These are phyloP conservation scores for Gallinago media DNA, from an alignment of 2,113 vertebrate genomes.

Conservation along the genomic window DNA sequence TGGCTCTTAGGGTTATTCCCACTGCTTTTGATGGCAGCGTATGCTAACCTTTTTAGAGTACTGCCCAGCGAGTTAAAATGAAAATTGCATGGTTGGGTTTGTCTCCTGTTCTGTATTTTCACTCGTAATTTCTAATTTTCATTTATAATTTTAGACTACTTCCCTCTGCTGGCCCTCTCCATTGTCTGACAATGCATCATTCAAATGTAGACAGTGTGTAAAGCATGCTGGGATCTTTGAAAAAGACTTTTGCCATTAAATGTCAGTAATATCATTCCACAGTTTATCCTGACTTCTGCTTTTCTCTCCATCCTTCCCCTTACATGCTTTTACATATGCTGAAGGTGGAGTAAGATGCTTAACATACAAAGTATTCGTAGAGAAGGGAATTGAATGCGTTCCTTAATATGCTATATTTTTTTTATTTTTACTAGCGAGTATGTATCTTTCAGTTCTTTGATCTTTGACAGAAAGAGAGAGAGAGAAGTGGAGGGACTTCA, in stretches of 20 bases:
- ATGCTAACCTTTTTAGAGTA: background rate
- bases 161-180: background rate
- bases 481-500: background rate
- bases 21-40: background rate
- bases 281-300: background rate
- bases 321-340: background rate
- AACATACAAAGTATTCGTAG: background rate
- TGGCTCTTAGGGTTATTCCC: conserved; percentile 32
- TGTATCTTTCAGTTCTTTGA: background rate
- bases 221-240: background rate
- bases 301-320: background rate
- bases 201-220: background rate
- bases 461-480: background rate
- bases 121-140: background rate
- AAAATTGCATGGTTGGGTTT: background rate
- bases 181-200: background rate
- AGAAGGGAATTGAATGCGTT: background rate
- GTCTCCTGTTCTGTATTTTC: conserved; percentile 12
- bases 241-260: background rate
- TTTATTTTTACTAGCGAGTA: background rate
- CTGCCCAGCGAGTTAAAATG: conserved; percentile 1
- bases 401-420: background rate
- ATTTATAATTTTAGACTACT: background rate
- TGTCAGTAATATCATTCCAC: background rate
- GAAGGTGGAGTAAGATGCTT: background rate